phyloP scores from a whole-genome alignment of 2,888 invertebrate species.

The Drosophila fungiperda region DNA sequence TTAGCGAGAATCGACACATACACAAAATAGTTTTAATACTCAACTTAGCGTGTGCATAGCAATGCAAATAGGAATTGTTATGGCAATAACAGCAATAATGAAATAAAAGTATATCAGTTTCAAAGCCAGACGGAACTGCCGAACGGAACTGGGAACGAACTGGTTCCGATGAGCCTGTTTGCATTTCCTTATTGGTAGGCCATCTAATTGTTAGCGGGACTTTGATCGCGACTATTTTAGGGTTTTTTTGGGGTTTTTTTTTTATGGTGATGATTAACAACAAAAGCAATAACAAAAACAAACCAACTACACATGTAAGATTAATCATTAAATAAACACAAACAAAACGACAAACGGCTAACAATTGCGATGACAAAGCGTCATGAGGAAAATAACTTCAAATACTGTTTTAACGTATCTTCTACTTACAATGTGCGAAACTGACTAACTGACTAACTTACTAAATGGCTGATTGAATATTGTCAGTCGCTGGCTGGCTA shows the following conservation, averaged over 20 bases:
- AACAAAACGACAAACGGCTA: slow-evolving; percentile 40
- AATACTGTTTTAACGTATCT: slow-evolving; percentile 44
- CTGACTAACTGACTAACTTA: neutral
- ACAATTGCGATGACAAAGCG: slow-evolving; percentile 33
- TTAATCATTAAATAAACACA: slow-evolving; percentile 42
- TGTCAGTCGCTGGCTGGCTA: slow-evolving; percentile 20
- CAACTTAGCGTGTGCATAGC: slow-evolving; percentile 51
- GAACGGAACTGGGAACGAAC: slow-evolving; percentile 3
- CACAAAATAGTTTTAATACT: slow-evolving; percentile 39
- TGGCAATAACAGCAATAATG: slow-evolving; percentile 32
- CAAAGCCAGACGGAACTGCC: slow-evolving; percentile 34
- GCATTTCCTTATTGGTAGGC: slow-evolving; percentile 71
- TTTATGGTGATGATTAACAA: slow-evolving; percentile 64
- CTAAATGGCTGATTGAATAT: neutral
- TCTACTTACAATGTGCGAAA: slow-evolving; percentile 31
- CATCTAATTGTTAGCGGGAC: slow-evolving; percentile 59
- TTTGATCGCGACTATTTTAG: slow-evolving; percentile 71
- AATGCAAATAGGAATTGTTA: slow-evolving; percentile 63
- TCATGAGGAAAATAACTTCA: slow-evolving; percentile 21
- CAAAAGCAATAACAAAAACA: slow-evolving; percentile 26
- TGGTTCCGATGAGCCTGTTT: slow-evolving; percentile 51
- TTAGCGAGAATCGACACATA: slow-evolving; percentile 41
- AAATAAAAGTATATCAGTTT: slow-evolving; percentile 30
- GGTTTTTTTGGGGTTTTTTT: slow-evolving; percentile 48
- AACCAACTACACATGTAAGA: slow-evolving; percentile 20